Percentiles rank a stretch among this genome's conserved stretches.
phyloP scores from a whole-genome alignment of 2,888 invertebrate species.

The Tetropium fuscum region DNA sequence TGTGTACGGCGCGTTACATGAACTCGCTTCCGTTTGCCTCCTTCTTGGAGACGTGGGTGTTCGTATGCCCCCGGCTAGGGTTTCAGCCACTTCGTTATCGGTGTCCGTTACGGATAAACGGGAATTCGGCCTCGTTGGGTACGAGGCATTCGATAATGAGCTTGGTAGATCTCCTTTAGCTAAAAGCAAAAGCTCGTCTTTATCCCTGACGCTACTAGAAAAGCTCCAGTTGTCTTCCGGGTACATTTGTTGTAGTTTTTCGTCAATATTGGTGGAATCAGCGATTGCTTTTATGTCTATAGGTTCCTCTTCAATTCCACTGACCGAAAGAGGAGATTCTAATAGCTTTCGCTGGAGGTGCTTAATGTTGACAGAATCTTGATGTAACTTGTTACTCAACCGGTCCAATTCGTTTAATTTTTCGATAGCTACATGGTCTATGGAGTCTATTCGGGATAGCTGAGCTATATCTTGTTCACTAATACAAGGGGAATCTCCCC shows the following conservation, averaged over 20 bases:
- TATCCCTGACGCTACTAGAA: conserved; percentile 73
- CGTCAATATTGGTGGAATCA: conserved; percentile 74
- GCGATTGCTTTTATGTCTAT: conserved; percentile 71
- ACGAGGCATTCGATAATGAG: conserved; percentile 59
- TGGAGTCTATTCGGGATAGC: conserved; percentile 78
- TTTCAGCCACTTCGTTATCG: conserved; percentile 75
- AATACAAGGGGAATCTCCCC: conserved; percentile 79
- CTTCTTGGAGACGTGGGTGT: conserved; percentile 71
- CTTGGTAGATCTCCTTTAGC: conserved; percentile 66
- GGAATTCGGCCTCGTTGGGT: conserved; percentile 69
- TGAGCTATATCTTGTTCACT: conserved; percentile 84
- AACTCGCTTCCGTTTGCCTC: conserved; percentile 69
- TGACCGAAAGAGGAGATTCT: conserved; percentile 71
- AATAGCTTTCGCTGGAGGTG: conserved; percentile 79
- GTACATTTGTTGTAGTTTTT: conserved; percentile 77
- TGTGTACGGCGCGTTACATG: conserved; percentile 73
- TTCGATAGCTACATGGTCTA: conserved; percentile 83
- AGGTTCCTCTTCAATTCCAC: conserved; percentile 60
- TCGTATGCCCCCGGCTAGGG: conserved; percentile 68
- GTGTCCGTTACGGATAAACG: conserved; percentile 74
- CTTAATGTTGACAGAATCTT: conserved; percentile 82
- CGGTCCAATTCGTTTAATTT: conserved; percentile 84
- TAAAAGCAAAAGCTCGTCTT: conserved; percentile 71
- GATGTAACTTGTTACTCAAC: conserved; percentile 80
- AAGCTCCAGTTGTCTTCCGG: conserved; percentile 77